Evolutionary conservation across 2,888 invertebrate genomes (phyloP).

Genomic region (Cacoxenus indagator): DNA sequence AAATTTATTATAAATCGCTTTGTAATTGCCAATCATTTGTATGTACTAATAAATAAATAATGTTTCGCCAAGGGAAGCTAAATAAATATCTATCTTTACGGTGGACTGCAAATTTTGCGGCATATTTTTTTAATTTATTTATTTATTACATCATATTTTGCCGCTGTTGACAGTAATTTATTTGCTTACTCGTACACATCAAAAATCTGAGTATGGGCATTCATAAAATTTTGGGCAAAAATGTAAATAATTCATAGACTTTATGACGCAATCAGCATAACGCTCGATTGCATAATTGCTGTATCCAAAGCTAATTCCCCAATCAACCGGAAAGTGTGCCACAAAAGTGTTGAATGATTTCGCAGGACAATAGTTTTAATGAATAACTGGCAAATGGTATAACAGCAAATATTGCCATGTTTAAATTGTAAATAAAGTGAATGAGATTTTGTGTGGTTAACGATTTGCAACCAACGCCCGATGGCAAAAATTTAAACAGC

Average conservation of each 20-base stretch:
- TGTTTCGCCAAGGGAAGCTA: not conserved
- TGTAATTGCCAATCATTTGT: not conserved
- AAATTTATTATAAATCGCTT: not conserved
- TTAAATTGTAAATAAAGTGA: too few species aligned
- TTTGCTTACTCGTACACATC: not conserved
- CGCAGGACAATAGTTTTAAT: not conserved
- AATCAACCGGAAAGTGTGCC: not conserved
- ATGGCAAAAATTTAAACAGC: too few species aligned
- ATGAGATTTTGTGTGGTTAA: too few species aligned
- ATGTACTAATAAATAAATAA: not conserved
- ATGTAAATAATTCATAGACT: slow-evolving; percentile 4
- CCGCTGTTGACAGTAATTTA: too few species aligned
- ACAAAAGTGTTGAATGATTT: slow-evolving; percentile 2
- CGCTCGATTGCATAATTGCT: slow-evolving; percentile 9
- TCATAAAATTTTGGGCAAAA: not conserved
- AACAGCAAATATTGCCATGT: too few species aligned
- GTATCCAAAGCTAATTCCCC: not conserved
- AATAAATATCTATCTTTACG: slow-evolving; percentile 5
- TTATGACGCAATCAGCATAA: slow-evolving; percentile 17
- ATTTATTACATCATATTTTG: not conserved
- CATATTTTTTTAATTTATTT: not conserved
- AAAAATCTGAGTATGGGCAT: too few species aligned
- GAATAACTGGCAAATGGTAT: not conserved
- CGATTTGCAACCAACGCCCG: too few species aligned
- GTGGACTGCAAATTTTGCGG: not conserved